These are phyloP conservation scores for Acleris literana DNA, from an alignment of 2,888 invertebrate genomes.

Conservation along the genomic window DNA sequence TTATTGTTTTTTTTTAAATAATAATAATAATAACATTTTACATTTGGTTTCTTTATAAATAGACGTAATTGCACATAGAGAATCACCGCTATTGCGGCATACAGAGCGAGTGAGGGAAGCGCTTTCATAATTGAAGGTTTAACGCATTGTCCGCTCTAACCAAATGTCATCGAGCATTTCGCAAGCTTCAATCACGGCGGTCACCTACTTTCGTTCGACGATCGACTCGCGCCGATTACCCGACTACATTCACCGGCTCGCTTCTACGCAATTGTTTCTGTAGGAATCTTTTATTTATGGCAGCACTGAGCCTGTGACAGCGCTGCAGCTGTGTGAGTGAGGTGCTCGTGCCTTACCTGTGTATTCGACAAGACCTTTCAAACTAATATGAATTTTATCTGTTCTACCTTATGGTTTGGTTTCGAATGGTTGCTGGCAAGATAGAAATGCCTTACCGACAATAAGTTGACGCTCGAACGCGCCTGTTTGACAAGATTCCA, in stretches of 20 bases:
- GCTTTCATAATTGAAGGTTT: conserved; percentile 75
- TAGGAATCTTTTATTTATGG: conserved; percentile 84
- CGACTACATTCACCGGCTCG: conserved; percentile 79
- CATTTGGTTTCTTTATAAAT: neutral
- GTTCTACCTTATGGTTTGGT: conserved; percentile 50
- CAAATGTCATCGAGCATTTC: conserved; percentile 82
- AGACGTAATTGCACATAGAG: neutral
- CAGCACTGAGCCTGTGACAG: conserved; percentile 54
- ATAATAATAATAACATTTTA: neutral
- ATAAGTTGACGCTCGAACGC: conserved; percentile 84
- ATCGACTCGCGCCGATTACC: conserved; percentile 79
- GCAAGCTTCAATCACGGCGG: conserved; percentile 82
- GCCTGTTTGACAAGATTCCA: conserved; percentile 84
- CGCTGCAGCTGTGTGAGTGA: conserved; percentile 68
- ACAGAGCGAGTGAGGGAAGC: conserved; percentile 22
- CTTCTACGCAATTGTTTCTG: conserved; percentile 84
- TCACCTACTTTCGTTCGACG: conserved; percentile 80
- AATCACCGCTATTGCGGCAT: conserved; percentile 24
- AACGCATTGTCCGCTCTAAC: conserved; percentile 72
- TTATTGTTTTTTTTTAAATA: neutral
- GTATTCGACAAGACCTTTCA: conserved; percentile 36
- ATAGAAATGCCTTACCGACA: conserved; percentile 82
- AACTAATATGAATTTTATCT: conserved; percentile 15
- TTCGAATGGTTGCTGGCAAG: conserved; percentile 45
- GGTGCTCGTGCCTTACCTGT: conserved; percentile 82